A percentile compares a stretch with the other conserved stretches of the same genome.
Evolutionary conservation across 2,797 vertebrate genomes (phyloP).

Genomic region (Brachyalestes nurse): DNA sequence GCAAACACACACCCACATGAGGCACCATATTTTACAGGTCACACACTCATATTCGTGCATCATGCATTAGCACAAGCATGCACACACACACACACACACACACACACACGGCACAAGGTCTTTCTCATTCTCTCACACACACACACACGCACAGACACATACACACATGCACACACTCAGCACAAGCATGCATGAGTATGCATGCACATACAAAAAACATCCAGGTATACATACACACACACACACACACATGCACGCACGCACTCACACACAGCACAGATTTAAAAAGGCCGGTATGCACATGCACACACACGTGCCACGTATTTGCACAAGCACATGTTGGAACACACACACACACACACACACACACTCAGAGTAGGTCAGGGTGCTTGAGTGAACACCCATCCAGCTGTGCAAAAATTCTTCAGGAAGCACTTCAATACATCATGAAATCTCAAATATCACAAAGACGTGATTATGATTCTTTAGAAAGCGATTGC

Average conservation of each 20-base stretch:
- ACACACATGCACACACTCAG: not conserved
- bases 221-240: too few relatives aligned
- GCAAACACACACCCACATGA: conserved; percentile 3
- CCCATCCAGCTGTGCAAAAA: not conserved
- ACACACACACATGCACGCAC: not conserved
- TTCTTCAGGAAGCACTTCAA: not conserved
- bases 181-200: too few relatives aligned
- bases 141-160: not conserved
- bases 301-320: conserved; percentile 7
- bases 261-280: conserved; percentile 5
- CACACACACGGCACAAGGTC: not conserved
- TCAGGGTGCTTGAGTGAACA: not conserved
- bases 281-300: conserved; percentile 13
- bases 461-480: not conserved
- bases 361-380: not conserved
- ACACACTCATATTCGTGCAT: too few relatives aligned
- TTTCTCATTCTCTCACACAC: not conserved
- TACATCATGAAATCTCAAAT: not conserved
- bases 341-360: not conserved
- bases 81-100: not conserved
- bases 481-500: not conserved
- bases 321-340: not conserved
- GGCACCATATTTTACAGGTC: not conserved
- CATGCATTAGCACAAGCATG: not conserved
- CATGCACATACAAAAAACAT: too few relatives aligned